Conservation (phyloP, 1,140 invertebrate species). For the Mactra quadrangularis region DNA sequence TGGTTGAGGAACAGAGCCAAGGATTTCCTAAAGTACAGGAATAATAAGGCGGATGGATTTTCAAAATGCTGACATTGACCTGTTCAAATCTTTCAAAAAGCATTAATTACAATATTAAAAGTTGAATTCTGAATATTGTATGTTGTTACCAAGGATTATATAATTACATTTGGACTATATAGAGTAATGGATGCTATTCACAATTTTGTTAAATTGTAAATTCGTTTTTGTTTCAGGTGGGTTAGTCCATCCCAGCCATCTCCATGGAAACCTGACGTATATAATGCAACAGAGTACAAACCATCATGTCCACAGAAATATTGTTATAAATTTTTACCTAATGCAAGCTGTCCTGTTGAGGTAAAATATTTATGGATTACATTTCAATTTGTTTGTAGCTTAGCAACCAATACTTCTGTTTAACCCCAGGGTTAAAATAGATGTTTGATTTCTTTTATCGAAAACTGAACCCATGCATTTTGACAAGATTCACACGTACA, state of each 20-base stretch:
- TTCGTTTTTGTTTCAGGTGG: constrained; percentile 91
- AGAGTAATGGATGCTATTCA: no score
- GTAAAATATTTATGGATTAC: background rate
- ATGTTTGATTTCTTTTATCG: background rate
- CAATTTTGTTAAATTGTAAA: no score
- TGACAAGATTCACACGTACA: no score
- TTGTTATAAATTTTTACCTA: constrained; percentile 12
- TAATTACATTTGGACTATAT: no score
- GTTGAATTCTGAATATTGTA: no score
- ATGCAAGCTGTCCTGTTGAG: constrained; percentile 45
- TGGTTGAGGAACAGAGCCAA: no score
- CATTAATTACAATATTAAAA: no score
- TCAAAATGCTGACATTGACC: no score
- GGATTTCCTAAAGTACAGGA: no score
- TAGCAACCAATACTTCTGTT: background rate
- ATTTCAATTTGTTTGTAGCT: background rate
- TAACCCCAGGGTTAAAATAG: background rate
- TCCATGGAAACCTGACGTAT: constrained; percentile 48
- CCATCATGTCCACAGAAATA: constrained; percentile 58
- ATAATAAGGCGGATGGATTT: no score
- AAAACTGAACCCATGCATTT: background rate
- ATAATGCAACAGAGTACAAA: constrained; percentile 40
- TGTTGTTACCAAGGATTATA: no score
- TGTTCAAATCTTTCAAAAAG: no score
- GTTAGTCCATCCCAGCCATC: constrained; percentile 2